Conservation (phyloP, 2,113 vertebrate genomes). For the Oncorhynchus tshawytscha region DNA sequence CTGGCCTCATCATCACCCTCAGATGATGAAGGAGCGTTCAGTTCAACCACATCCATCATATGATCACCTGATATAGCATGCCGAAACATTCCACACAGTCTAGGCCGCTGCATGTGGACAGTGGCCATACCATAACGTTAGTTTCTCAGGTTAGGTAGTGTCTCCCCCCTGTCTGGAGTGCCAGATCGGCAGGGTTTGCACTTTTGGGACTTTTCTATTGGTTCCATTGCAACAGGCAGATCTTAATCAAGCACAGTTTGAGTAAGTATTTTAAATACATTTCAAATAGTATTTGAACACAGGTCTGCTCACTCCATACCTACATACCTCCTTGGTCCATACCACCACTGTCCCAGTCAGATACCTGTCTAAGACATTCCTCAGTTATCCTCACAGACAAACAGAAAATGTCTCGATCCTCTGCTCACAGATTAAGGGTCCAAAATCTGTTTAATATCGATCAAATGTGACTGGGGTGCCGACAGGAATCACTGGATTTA, state of each 20-base stretch:
- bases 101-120: constrained; percentile 34
- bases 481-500: background rate
- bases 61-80: background rate
- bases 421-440: constrained; percentile 8
- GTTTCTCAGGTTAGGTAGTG: constrained; percentile 15
- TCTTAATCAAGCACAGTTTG: no score
- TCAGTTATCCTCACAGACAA: constrained; percentile 2
- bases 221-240: no score
- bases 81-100: constrained; percentile 59
- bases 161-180: background rate
- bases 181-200: no score
- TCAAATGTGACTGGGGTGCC: background rate
- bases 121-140: constrained; percentile 41
- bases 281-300: background rate
- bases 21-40: constrained; percentile 48
- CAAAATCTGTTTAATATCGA: constrained; percentile 13
- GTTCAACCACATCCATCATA: constrained; percentile 17
- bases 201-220: no score
- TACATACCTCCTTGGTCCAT: constrained; percentile 7
- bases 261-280: no score
- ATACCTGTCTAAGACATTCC: constrained; percentile 23
- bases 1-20: constrained; percentile 11
- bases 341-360: constrained; percentile 10
- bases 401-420: constrained; percentile 9
- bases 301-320: constrained; percentile 38